These are phyloP conservation scores for Orchestia grillus DNA, from an alignment of 1,140 invertebrate genomes.

Conservation along the genomic window DNA sequence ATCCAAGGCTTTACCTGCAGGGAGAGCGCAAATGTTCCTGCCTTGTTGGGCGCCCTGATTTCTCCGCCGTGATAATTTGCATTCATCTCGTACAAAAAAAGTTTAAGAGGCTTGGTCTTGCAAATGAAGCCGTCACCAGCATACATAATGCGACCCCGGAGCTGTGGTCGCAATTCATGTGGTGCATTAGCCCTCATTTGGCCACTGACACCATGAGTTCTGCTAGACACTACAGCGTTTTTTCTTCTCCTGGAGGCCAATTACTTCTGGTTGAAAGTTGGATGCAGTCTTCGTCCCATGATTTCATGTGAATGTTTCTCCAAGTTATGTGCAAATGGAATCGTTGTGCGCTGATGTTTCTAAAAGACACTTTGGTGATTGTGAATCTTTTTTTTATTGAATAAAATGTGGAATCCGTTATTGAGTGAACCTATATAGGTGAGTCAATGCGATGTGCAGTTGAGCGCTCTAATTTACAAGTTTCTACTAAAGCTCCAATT, in stretches of 20 bases:
- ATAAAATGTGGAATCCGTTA: not conserved
- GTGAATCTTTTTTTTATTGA: not conserved
- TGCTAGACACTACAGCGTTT: not conserved
- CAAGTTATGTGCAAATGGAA: not conserved
- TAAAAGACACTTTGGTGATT: not conserved
- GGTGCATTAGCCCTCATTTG: not conserved
- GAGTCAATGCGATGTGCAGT: too few relatives aligned
- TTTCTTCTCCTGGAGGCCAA: too few relatives aligned
- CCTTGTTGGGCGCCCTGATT: not conserved
- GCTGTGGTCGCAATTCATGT: not conserved
- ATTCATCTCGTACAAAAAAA: not conserved
- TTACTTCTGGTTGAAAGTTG: not conserved
- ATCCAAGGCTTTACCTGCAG: not conserved
- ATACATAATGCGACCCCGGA: not conserved
- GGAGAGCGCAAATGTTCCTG: not conserved
- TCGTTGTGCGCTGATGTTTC: not conserved
- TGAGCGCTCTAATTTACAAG: too few relatives aligned
- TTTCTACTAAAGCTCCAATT: too few relatives aligned
- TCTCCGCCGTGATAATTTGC: not conserved
- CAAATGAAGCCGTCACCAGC: not conserved
- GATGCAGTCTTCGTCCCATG: not conserved
- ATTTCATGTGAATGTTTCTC: not conserved
- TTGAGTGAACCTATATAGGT: not conserved
- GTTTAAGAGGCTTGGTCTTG: not conserved
- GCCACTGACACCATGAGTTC: not conserved